Evolutionary conservation across 2,888 invertebrate genomes (phyloP).

Genomic region (Tipula confusa): DNA sequence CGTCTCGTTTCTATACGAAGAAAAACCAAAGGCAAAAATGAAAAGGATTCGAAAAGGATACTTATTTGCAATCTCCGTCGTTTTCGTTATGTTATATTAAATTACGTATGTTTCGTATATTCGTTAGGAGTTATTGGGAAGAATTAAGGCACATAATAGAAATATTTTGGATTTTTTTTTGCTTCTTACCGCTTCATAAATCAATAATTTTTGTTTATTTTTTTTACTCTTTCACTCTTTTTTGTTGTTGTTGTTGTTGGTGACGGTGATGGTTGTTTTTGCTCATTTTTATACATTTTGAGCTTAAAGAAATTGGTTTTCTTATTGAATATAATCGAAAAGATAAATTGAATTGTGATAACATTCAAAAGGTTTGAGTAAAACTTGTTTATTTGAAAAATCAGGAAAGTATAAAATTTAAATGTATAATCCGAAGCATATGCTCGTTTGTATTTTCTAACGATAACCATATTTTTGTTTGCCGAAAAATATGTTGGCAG

Average conservation of each 20-base stretch:
- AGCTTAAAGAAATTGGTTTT: constrained; percentile 20
- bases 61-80: constrained; percentile 1
- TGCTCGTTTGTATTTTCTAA: neutral
- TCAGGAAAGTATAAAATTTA: constrained; percentile 20
- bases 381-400: neutral
- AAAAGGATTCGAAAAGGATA: neutral
- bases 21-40: neutral
- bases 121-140: neutral
- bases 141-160: neutral
- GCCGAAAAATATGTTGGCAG: neutral
- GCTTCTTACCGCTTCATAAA: neutral
- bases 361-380: neutral
- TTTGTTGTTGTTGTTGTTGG: too few species aligned
- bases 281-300: neutral
- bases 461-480: neutral
- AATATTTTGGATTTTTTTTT: neutral
- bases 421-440: neutral
- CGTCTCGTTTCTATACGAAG: neutral
- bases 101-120: neutral
- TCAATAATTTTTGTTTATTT: neutral
- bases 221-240: too few species aligned
- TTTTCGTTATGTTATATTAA: constrained; percentile 25
- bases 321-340: constrained; percentile 20
- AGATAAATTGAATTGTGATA: constrained; percentile 20
- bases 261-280: too few species aligned